Conservation (phyloP, 2,797 vertebrate genomes). For the Potorous gilbertii region DNA sequence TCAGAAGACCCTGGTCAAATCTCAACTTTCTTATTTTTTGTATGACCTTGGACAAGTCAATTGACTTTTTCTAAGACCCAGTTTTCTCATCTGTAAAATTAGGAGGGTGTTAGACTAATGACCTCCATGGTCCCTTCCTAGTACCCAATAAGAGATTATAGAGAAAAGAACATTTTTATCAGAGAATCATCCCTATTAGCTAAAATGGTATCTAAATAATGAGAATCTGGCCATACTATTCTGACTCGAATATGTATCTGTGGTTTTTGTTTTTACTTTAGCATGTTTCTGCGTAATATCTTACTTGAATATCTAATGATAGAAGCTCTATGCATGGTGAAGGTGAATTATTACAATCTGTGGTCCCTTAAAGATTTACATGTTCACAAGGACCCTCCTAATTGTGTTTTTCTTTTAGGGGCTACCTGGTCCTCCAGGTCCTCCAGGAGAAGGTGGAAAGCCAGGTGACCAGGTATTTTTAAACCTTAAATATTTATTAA, state of each 20-base stretch:
- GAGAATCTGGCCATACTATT: not conserved
- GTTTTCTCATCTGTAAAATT: not conserved
- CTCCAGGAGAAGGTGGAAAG: conserved; percentile 97
- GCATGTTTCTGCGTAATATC: not conserved
- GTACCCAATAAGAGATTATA: not conserved
- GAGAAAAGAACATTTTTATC: not conserved
- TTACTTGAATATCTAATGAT: not conserved
- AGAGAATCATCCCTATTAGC: not conserved
- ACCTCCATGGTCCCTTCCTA: not conserved
- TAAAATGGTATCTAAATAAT: not conserved
- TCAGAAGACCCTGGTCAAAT: not conserved
- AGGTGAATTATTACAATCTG: not conserved
- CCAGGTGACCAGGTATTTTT: conserved; percentile 92
- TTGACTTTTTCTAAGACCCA: not conserved
- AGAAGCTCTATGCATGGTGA: conserved; percentile 8
- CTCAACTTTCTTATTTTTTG: not conserved
- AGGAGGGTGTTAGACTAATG: not conserved
- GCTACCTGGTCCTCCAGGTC: conserved; percentile 96
- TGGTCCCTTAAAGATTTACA: not conserved
- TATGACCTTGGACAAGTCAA: not conserved
- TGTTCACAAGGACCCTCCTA: not conserved
- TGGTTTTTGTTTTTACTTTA: not conserved
- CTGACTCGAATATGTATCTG: not conserved
- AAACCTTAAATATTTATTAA: not conserved
- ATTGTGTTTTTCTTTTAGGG: conserved; percentile 86